Conservation (phyloP, 2,888 invertebrate species). For the Thereva nobilitata region DNA sequence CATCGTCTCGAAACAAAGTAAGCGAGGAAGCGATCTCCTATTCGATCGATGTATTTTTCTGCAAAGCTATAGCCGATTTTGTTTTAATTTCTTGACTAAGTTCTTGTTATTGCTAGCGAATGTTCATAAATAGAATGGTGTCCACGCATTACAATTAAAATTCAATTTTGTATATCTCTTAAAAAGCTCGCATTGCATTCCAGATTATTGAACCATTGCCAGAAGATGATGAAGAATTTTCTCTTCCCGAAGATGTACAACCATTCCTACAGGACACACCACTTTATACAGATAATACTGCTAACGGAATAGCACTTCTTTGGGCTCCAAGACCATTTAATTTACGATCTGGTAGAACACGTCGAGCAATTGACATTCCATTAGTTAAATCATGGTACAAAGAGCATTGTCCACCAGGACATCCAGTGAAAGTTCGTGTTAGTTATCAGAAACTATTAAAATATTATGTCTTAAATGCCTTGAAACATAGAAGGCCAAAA, state of each 20-base stretch:
- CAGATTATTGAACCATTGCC: constrained; percentile 80
- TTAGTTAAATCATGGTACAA: constrained; percentile 97
- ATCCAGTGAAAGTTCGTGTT: constrained; percentile 98
- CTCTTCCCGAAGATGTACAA: constrained; percentile 85
- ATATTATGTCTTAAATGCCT: constrained; percentile 95
- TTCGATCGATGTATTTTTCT: too few species aligned
- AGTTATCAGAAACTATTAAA: constrained; percentile 99
- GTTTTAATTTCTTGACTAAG: too few species aligned
- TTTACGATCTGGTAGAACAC: constrained; percentile 88
- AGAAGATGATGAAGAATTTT: constrained; percentile 93
- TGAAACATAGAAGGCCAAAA: constrained; percentile 97
- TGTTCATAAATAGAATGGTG: too few species aligned
- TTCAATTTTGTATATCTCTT: not conserved
- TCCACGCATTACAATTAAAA: too few species aligned
- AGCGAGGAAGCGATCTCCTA: too few species aligned
- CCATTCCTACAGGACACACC: constrained; percentile 95
- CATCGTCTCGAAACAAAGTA: too few species aligned
- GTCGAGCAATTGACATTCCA: constrained; percentile 96
- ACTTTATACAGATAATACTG: constrained; percentile 97
- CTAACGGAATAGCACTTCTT: constrained; percentile 93
- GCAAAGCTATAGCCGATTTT: too few species aligned
- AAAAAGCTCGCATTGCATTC: constrained; percentile 36
- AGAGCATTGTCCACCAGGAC: constrained; percentile 91
- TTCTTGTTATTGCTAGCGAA: too few species aligned
- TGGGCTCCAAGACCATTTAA: constrained; percentile 99